Evolutionary conservation across 2,797 vertebrate species (phyloP).

Genomic region (Sylvilagus floridanus): DNA sequence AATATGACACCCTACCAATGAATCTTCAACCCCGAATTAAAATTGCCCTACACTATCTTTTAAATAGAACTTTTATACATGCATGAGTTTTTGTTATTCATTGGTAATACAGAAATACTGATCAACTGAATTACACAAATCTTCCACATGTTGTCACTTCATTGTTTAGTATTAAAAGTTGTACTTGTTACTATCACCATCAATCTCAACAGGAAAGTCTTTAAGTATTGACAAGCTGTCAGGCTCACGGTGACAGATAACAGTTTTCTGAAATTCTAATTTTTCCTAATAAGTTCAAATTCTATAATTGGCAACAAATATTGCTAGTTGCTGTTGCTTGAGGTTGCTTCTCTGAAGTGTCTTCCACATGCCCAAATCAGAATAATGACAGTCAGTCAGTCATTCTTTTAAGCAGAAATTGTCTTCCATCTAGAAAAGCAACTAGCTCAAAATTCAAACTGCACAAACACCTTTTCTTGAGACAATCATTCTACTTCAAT

Average conservation of each 20-base stretch:
- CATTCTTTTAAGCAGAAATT: constrained; percentile 25
- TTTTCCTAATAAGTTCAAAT: constrained; percentile 36
- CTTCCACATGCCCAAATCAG: constrained; percentile 11
- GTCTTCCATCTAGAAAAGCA: constrained; percentile 40
- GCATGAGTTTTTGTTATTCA: background rate
- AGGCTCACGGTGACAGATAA: background rate
- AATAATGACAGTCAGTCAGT: background rate
- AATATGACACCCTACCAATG: constrained; percentile 10
- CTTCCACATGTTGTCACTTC: background rate
- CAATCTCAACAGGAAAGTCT: constrained; percentile 43
- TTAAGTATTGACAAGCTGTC: background rate
- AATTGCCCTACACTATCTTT: background rate
- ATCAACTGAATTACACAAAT: background rate
- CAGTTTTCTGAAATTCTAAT: constrained; percentile 21
- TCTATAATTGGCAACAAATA: constrained; percentile 17
- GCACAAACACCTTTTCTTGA: background rate
- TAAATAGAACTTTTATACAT: background rate
- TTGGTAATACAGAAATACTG: background rate
- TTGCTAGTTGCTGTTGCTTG: background rate
- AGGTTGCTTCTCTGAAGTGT: background rate
- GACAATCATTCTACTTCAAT: background rate
- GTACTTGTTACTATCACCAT: background rate
- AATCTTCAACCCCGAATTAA: constrained; percentile 18
- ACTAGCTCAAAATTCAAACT: background rate
- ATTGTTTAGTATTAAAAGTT: constrained; percentile 17